These are phyloP conservation scores for Sphyrna mokarran DNA, from an alignment of 2,113 vertebrate genomes.

Conservation along the genomic window DNA sequence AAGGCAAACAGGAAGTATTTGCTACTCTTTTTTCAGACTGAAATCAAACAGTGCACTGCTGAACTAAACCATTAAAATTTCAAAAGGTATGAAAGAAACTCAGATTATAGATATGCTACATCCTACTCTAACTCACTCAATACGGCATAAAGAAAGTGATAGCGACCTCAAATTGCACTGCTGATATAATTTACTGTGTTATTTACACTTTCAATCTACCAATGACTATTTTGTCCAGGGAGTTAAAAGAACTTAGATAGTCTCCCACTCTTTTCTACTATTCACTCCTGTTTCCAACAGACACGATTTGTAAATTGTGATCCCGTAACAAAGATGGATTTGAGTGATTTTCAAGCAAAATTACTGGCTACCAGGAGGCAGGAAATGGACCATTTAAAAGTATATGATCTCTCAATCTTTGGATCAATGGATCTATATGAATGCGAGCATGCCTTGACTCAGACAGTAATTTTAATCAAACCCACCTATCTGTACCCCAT, in stretches of 20 bases:
- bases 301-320: not conserved
- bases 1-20: not conserved
- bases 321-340: not conserved
- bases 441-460: not conserved
- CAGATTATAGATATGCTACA: not conserved
- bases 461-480: not conserved
- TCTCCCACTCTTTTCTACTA: not conserved
- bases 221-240: not conserved
- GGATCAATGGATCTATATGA: not conserved
- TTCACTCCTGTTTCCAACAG: not conserved
- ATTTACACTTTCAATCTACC: not conserved
- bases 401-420: not conserved
- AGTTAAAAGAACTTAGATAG: not conserved
- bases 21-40: not conserved
- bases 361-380: not conserved
- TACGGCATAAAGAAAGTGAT: not conserved
- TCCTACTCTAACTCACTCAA: not conserved
- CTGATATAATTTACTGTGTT: not conserved
- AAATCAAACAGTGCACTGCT: not conserved
- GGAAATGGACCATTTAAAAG: not conserved
- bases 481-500: not conserved
- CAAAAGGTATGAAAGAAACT: not conserved
- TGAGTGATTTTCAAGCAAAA: not conserved
- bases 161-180: not conserved
- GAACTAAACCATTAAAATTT: not conserved